phyloP scores from a whole-genome alignment of 2,797 vertebrate species.

The Myotis planiceps region DNA sequence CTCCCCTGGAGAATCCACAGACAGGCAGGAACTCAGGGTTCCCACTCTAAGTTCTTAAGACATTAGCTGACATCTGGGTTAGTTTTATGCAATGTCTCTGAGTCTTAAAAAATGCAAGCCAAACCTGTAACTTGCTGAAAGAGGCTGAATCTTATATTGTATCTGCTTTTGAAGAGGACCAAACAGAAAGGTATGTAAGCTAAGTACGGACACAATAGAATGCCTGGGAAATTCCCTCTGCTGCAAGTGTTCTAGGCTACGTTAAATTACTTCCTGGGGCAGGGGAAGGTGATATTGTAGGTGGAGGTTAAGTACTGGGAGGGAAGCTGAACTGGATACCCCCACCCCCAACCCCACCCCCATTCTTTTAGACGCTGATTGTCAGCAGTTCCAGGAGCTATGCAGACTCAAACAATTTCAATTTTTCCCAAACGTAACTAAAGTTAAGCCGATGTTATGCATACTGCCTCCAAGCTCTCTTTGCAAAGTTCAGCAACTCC shows the following conservation, averaged over 20 bases:
- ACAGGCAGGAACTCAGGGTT: slow-evolving; percentile 17
- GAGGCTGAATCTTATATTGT: background rate
- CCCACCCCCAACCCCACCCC: too few species aligned
- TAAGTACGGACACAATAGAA: background rate
- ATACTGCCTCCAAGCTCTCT: background rate
- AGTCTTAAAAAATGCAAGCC: background rate
- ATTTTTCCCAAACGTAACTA: background rate
- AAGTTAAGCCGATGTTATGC: background rate
- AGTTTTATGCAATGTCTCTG: slow-evolving; percentile 20
- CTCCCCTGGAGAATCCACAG: background rate
- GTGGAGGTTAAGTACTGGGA: background rate
- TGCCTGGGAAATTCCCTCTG: background rate
- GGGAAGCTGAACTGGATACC: background rate
- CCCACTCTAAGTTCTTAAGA: background rate
- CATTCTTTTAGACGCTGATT: background rate
- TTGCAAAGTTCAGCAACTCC: background rate
- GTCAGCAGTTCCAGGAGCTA: background rate
- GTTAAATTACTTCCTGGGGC: background rate
- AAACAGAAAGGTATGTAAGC: background rate
- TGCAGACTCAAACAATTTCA: background rate
- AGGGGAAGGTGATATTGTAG: background rate
- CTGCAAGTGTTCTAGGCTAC: background rate
- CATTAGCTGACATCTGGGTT: slow-evolving; percentile 49
- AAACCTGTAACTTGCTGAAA: background rate
- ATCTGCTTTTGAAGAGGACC: background rate